Percentiles rank a stretch among this genome's conserved stretches.
Conservation (phyloP, 2,113 vertebrate species). For the Neopipo cinnamomea region DNA sequence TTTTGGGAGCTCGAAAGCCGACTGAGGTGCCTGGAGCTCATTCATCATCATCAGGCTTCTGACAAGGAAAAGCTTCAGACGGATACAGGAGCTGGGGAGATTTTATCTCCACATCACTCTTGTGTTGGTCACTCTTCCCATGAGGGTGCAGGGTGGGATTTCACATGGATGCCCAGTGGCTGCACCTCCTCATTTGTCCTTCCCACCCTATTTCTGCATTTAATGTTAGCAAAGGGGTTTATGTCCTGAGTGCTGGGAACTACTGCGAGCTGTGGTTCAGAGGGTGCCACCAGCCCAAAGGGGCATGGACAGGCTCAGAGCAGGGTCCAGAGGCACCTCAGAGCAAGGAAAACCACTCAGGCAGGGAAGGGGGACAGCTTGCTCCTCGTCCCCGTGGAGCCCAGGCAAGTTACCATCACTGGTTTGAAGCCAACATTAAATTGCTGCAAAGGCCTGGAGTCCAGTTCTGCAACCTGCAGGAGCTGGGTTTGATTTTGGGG, state of each 20-base stretch:
- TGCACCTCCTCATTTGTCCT: neutral
- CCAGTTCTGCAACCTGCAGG: neutral
- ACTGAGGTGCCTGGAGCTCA: neutral
- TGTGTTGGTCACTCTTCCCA: neutral
- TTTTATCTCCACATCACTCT: neutral
- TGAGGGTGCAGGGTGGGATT: fast-evolving
- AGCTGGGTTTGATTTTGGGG: neutral
- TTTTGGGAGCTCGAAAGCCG: neutral
- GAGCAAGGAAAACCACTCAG: neutral
- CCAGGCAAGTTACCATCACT: neutral
- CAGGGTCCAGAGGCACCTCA: neutral
- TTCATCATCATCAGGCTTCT: neutral
- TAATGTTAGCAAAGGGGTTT: neutral
- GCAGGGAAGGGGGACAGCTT: neutral
- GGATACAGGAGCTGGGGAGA: fast-evolving
- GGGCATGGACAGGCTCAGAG: neutral
- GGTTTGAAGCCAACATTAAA: neutral
- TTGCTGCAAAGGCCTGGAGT: neutral
- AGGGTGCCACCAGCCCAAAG: neutral
- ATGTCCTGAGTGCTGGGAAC: neutral
- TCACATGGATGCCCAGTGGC: neutral
- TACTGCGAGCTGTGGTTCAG: fast-evolving
- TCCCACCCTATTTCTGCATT: fast-evolving
- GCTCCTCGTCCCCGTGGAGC: neutral
- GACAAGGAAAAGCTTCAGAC: neutral